Percentiles rank a stretch among this genome's conserved stretches.
These are phyloP conservation scores for Corbicula japonica DNA, from an alignment of 2,888 invertebrate species.

Conservation along the genomic window DNA sequence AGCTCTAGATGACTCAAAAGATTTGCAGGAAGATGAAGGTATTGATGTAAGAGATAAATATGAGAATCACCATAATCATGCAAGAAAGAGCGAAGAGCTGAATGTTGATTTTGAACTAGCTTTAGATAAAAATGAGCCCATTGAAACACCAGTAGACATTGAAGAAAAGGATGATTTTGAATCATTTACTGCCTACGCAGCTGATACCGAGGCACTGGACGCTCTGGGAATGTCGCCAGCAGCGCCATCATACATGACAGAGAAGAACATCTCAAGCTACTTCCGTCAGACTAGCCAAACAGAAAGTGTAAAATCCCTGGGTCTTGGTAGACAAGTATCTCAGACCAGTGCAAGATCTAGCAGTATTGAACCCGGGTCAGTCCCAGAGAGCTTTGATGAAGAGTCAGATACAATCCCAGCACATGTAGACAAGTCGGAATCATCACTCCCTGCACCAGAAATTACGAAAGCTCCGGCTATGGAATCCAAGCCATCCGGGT, in stretches of 20 bases:
- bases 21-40: constrained; percentile 10
- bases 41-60: neutral
- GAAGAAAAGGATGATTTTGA: constrained; percentile 79
- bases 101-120: constrained; percentile 71
- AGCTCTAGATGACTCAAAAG: constrained; percentile 44
- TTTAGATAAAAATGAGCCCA: constrained; percentile 58
- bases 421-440: constrained; percentile 23
- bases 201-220: constrained; percentile 66
- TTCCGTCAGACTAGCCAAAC: constrained; percentile 62
- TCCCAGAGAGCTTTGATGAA: constrained; percentile 23
- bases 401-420: constrained; percentile 21
- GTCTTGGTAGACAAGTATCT: constrained; percentile 61
- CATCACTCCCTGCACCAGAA: constrained; percentile 36
- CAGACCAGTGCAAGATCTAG: constrained; percentile 41
- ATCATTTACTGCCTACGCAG: constrained; percentile 78
- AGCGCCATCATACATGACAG: constrained; percentile 60
- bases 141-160: constrained; percentile 61
- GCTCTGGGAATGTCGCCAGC: constrained; percentile 71
- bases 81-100: constrained; percentile 22
- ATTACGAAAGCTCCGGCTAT: neutral
- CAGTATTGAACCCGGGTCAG: constrained; percentile 23
- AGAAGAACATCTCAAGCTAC: constrained; percentile 56
- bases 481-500: neutral
- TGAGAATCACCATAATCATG: constrained; percentile 30
- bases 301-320: constrained; percentile 46